Conservation (phyloP, 2,888 invertebrate genomes). For the Chrysomela aeneicollis region DNA sequence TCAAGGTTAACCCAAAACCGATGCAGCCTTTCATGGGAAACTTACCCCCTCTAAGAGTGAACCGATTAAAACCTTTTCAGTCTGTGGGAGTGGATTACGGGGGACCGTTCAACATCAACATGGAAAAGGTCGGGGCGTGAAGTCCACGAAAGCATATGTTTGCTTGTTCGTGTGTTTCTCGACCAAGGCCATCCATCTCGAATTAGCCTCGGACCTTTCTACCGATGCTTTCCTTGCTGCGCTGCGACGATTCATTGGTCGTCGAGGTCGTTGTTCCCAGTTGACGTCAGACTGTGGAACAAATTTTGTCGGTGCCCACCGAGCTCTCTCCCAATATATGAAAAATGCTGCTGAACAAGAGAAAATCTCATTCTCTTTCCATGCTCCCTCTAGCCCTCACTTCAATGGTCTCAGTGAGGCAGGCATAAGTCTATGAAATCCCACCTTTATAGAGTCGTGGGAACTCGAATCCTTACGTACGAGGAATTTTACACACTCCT, state of each 20-base stretch:
- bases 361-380: neutral
- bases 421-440: slow-evolving; percentile 17
- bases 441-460: slow-evolving; percentile 21
- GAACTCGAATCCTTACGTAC: slow-evolving; percentile 17
- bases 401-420: slow-evolving; percentile 23
- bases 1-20: too few relatives aligned
- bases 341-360: neutral
- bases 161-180: slow-evolving; percentile 23
- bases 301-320: slow-evolving; percentile 22
- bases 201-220: slow-evolving; percentile 14
- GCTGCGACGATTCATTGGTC: slow-evolving; percentile 27
- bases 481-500: slow-evolving; percentile 24
- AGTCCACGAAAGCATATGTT: slow-evolving; percentile 13
- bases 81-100: neutral
- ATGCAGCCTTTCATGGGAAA: neutral
- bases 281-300: slow-evolving; percentile 23
- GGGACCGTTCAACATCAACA: neutral
- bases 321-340: neutral
- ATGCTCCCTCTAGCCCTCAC: slow-evolving; percentile 21
- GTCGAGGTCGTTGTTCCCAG: slow-evolving; percentile 24
- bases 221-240: slow-evolving; percentile 22
- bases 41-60: neutral
- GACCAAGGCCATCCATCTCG: slow-evolving; percentile 25
- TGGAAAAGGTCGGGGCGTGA: neutral
- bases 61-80: neutral